phyloP scores from a whole-genome alignment of 2,113 vertebrate species.

The Bucco capensis region DNA sequence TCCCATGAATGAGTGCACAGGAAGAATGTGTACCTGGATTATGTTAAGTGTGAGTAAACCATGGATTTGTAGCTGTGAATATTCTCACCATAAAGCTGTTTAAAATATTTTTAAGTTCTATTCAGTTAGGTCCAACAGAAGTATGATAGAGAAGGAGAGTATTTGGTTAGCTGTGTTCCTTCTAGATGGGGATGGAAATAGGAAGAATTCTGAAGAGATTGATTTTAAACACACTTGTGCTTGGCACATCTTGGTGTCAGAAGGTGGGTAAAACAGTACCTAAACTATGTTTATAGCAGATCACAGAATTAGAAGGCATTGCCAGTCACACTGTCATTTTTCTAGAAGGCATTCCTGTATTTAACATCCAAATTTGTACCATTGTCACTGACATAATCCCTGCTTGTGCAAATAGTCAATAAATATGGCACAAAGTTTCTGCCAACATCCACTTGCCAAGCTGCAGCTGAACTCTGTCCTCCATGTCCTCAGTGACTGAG shows the following conservation, averaged over 20 bases:
- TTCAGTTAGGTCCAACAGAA: not conserved
- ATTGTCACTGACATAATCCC: constrained; percentile 13
- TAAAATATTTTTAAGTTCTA: not conserved
- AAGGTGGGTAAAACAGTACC: not conserved
- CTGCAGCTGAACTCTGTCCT: constrained; percentile 2
- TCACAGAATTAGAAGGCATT: not conserved
- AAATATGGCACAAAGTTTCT: constrained; percentile 8
- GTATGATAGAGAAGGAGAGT: not conserved
- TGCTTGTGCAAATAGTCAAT: constrained; percentile 26
- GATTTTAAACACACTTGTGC: not conserved
- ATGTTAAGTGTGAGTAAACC: constrained; percentile 17
- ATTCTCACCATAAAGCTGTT: not conserved
- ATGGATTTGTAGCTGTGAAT: constrained; percentile 15
- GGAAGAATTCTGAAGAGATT: not conserved
- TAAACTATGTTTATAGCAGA: constrained; percentile 8
- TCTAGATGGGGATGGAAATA: not conserved
- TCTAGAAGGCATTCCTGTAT: not conserved
- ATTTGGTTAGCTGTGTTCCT: not conserved
- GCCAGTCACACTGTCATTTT: not conserved
- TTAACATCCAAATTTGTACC: constrained; percentile 43
- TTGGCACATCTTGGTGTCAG: not conserved
- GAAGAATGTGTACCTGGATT: constrained; percentile 17
- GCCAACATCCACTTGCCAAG: not conserved
- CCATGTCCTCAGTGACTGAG: not conserved
- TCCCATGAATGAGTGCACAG: not conserved